phyloP scores from a whole-genome alignment of 2,888 invertebrate genomes.

The Eulithis testata region DNA sequence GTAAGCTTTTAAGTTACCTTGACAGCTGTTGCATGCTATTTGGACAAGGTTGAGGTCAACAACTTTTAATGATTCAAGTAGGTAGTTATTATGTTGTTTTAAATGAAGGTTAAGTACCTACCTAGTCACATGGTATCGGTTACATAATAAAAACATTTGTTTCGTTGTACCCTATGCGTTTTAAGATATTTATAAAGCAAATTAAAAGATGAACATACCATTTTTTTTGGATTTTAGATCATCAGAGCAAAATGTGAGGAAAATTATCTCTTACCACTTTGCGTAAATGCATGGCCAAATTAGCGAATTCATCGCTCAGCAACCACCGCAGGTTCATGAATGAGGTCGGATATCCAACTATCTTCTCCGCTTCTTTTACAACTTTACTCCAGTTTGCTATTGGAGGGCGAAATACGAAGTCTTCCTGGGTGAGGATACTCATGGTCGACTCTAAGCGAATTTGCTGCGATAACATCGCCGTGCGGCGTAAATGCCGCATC shows the following conservation, averaged over 20 bases:
- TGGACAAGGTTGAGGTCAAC: slow-evolving; percentile 29
- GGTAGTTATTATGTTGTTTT: slow-evolving; percentile 3
- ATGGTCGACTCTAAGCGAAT: slow-evolving; percentile 71
- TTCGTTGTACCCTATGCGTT: not conserved
- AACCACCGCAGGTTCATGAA: slow-evolving; percentile 84
- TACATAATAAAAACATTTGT: slow-evolving; percentile 26
- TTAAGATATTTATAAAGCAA: too few relatives aligned
- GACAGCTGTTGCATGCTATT: slow-evolving; percentile 22
- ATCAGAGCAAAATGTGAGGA: not conserved
- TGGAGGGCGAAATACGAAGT: slow-evolving; percentile 75
- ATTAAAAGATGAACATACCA: too few relatives aligned
- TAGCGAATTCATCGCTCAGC: slow-evolving; percentile 86
- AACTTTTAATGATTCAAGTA: slow-evolving; percentile 5
- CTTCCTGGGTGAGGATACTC: slow-evolving; percentile 75
- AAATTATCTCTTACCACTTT: slow-evolving; percentile 63
- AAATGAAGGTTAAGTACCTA: slow-evolving; percentile 6
- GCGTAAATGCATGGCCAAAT: slow-evolving; percentile 79
- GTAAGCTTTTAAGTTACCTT: slow-evolving; percentile 17
- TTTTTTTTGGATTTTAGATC: not conserved
- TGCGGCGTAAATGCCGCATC: slow-evolving; percentile 71
- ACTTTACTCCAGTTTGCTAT: slow-evolving; percentile 75
- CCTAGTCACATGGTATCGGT: slow-evolving; percentile 23
- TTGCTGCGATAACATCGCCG: slow-evolving; percentile 64
- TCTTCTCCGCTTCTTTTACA: slow-evolving; percentile 74
- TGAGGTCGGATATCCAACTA: slow-evolving; percentile 84